Evolutionary conservation across 1,140 invertebrate species (phyloP), one percentile per base, ranked within the genome.

Genomic region (Arion vulgaris): DNA sequence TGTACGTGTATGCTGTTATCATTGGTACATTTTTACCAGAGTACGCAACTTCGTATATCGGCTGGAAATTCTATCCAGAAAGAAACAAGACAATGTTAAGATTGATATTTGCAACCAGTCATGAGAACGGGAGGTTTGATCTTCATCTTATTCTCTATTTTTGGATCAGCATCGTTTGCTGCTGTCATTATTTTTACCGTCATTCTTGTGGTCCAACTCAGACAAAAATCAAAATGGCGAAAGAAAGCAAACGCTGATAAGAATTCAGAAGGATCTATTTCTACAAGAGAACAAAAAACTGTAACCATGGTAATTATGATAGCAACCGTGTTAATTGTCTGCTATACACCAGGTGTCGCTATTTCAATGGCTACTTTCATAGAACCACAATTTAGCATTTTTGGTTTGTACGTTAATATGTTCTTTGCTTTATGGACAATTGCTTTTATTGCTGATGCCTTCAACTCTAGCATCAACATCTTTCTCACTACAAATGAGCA

Each of bases 331-430:
- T 32, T 77, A 32, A 77, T 77, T 28, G 57, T 77, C 51, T 62
- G 51, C 28, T 77, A 34, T 49, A 34, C 36, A 9, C 75, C 75
- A 13, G 36, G 49, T 28, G 49, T 23, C 4, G 32, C 41, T 53
- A 38, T 23, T n/a, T n/a, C n/a, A n/a, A n/a, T n/a, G n/a, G n/a
- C n/a, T n/a, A n/a, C n/a, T n/a, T n/a, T n/a, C n/a, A n/a, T 77
- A 11, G 75, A 57, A n/a, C 75, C 49, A 36, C 49, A 57, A 28
- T 77, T 77, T 34, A 66, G 75, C 28, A 77, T 62, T 11, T 28
- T 34, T 26, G 57, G 57, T 17, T 2, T 26, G 1, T 77, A 77
- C n/a, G 32, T 38, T 13, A 77, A 77, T 34, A 38, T 62, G 4
- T 77, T 77, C 28, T 38, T 34, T 28, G 34, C 36, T 19, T 15